These are phyloP conservation scores for Euglossa dilemma DNA, from an alignment of 1,140 invertebrate genomes.

Conservation along the genomic window DNA sequence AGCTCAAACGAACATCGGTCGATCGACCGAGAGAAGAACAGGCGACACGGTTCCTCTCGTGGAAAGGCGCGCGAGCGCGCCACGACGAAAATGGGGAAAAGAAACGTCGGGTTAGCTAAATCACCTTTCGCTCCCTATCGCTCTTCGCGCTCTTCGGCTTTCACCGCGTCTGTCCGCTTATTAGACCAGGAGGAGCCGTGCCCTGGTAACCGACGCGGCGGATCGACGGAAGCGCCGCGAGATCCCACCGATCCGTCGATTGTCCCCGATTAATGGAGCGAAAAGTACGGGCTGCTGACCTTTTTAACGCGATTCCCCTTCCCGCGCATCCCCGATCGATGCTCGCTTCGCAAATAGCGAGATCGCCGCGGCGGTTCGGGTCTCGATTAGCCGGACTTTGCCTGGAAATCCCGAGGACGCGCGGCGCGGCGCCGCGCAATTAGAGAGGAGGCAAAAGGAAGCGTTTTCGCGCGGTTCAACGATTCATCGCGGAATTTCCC, in stretches of 20 bases:
- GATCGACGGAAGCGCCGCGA: conserved; percentile 1
- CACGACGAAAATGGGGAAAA: conserved; percentile 41
- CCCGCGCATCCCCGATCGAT: neutral
- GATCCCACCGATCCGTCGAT: neutral
- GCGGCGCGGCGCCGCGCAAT: neutral
- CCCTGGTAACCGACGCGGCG: neutral
- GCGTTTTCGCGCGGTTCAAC: neutral
- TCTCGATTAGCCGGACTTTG: neutral
- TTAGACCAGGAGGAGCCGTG: neutral
- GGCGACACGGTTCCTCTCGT: neutral
- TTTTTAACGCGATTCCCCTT: neutral
- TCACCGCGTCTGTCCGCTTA: conserved; percentile 23
- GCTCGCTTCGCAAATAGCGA: neutral
- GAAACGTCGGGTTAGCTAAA: conserved; percentile 44
- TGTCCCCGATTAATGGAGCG: conserved; percentile 17
- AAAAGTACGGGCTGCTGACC: neutral
- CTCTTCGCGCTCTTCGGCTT: neutral
- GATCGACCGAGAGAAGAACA: conserved; percentile 20
- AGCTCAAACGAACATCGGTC: conserved; percentile 52
- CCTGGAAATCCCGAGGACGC: neutral
- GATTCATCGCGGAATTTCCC: neutral
- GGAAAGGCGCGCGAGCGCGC: neutral
- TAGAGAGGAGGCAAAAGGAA: neutral
- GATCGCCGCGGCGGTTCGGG: neutral
- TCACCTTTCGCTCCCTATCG: conserved; percentile 28